Base-by-base conservation (phyloP, 30 jellyfish, hydroid and myxozoan genomes). In the Turritopsis dohrnii region DNA sequence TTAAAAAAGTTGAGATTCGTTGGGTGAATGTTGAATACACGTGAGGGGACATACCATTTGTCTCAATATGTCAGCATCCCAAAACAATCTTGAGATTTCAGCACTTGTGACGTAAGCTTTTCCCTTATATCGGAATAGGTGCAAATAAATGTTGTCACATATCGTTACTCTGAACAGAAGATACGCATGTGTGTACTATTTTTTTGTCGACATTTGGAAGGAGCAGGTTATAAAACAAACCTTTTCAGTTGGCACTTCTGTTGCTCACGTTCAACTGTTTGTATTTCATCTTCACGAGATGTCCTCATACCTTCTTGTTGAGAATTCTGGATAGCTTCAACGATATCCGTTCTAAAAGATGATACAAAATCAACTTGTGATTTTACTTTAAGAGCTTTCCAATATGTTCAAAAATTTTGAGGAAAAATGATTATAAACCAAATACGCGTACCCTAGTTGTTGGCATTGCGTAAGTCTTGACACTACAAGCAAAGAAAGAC, bases 11-110 rank as follows among this genome's bases (percentile, higher is more conserved):
- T n/a, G n/a, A n/a, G n/a, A n/a, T n/a, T n/a, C n/a, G n/a, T n/a
- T n/a, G n/a, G 9, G 18, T 26, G 75, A 75, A 22, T 21, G 81
- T n/a, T 22, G 25, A 25, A 18, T 28, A 25, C 22, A 22, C 25
- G 22, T n/a, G 1, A 4, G 19, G 30, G 1, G 25, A 17, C 86
- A 52, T 83, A 84, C 97, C 97, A 91, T 91, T 87, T 75, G 88
- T 28, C 97, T 24, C 1, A 91, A 83, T 21, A 86, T 83, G 79
- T 91, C 96, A 66, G 82, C 96, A 54, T 91, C 88, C 97, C 97
- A 91, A 28, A 91, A 79, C 60, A 91, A 71, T 7, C 89, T 85
- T 9, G 97, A 80, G 1, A 91, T 84, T 74, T 91, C 96, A 25
- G 90, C 94, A 41, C 97, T 79, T 20, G 96, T 65, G 0, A 84